Percentiles rank a stretch among this genome's conserved stretches.
Evolutionary conservation across 2,888 invertebrate genomes (phyloP).

Genomic region (Caenorhabditis wallacei): DNA sequence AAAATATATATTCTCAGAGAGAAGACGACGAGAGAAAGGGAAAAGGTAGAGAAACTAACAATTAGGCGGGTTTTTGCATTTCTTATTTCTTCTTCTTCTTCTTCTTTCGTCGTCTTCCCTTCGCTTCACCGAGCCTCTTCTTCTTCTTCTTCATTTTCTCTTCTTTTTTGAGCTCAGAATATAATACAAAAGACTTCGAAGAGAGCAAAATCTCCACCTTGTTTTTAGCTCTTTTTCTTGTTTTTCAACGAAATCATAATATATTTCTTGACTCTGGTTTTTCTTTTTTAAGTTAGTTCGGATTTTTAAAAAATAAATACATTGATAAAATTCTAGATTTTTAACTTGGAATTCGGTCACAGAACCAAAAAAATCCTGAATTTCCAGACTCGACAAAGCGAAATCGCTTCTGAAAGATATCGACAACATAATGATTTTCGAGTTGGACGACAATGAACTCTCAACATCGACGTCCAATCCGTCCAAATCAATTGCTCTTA

Average conservation of each 20-base stretch:
- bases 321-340: too few relatives aligned
- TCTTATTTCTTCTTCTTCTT: slow-evolving; percentile 11
- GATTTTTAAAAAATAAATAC: too few relatives aligned
- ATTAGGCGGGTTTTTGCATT: slow-evolving; percentile 44
- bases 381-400: slow-evolving; percentile 25
- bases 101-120: background rate
- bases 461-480: background rate
- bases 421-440: slow-evolving; percentile 7
- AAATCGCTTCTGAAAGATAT: background rate
- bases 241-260: too few relatives aligned
- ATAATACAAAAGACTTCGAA: too few relatives aligned
- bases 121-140: slow-evolving; percentile 29
- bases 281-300: too few relatives aligned
- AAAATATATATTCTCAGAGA: slow-evolving; percentile 1
- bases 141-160: background rate
- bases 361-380: background rate
- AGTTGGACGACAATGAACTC: slow-evolving; percentile 4
- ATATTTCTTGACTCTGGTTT: too few relatives aligned
- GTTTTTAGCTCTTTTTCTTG: too few relatives aligned
- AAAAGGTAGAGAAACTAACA: slow-evolving; percentile 41
- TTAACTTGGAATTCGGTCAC: too few relatives aligned
- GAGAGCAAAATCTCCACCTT: too few relatives aligned
- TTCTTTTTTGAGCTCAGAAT: too few relatives aligned
- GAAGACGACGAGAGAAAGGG: slow-evolving; percentile 1
- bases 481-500: background rate